Conservation (phyloP, 2,888 invertebrate genomes). For the Tenthredo distinguenda region DNA sequence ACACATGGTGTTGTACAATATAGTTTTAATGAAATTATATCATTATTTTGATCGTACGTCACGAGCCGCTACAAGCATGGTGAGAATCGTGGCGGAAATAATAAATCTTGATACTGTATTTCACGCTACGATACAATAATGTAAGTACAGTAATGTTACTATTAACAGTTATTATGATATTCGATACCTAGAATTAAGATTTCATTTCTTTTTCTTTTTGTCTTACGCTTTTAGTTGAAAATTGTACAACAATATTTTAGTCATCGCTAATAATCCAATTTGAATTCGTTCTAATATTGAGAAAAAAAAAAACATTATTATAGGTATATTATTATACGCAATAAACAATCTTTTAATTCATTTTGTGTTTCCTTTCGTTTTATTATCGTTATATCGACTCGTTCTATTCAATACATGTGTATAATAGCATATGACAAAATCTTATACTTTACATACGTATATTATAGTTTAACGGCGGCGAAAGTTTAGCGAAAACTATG, state of each 20-base stretch:
- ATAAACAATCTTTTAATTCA: neutral
- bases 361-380: neutral
- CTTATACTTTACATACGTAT: neutral
- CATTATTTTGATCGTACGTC: neutral
- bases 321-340: neutral
- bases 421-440: no score
- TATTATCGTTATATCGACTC: neutral
- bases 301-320: neutral
- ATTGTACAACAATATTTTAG: no score
- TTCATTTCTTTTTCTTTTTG: no score
- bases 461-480: slow-evolving; percentile 19
- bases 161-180: no score
- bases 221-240: no score
- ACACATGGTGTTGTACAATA: neutral
- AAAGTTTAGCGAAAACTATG: slow-evolving; percentile 41
- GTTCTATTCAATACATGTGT: no score
- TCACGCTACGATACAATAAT: no score
- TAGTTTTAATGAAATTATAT: neutral
- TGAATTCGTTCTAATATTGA: neutral
- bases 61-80: neutral
- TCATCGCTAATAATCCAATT: neutral
- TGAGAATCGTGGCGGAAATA: neutral
- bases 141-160: no score
- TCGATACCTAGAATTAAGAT: no score
- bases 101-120: no score